Conservation (phyloP, 2,113 vertebrate species). For the Mormyrus lacerda region DNA sequence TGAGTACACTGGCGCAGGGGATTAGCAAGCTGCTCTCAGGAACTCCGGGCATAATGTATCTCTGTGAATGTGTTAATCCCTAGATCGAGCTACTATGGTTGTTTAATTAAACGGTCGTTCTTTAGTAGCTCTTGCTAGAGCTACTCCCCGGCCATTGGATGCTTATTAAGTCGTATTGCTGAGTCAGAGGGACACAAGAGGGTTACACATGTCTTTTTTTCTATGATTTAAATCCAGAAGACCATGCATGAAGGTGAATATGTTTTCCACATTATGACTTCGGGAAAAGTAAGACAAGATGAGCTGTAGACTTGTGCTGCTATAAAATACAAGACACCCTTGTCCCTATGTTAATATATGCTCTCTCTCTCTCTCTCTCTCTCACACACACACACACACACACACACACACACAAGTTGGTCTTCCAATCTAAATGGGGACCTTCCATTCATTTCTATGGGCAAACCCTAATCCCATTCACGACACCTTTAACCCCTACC, state of each 20-base stretch:
- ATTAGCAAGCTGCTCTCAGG: too few species aligned
- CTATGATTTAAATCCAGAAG: neutral
- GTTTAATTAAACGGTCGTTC: too few species aligned
- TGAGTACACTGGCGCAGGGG: too few species aligned
- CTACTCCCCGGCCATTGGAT: too few species aligned
- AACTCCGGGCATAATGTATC: too few species aligned
- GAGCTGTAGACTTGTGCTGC: slow-evolving; percentile 20
- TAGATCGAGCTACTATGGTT: too few species aligned
- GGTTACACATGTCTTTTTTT: neutral
- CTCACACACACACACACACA: neutral
- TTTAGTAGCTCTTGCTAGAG: too few species aligned
- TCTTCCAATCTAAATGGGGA: neutral
- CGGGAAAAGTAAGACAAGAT: slow-evolving; percentile 20
- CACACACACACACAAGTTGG: neutral
- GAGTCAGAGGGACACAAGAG: too few species aligned
- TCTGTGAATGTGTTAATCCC: too few species aligned
- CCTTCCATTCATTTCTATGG: neutral
- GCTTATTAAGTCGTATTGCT: too few species aligned
- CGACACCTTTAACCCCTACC: neutral
- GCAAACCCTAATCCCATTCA: neutral
- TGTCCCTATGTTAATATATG: neutral
- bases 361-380: neutral
- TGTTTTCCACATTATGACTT: neutral
- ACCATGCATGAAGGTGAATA: neutral
- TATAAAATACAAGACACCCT: neutral